Conservation (phyloP, 2,113 vertebrate species). For the Aramus guarauna region DNA sequence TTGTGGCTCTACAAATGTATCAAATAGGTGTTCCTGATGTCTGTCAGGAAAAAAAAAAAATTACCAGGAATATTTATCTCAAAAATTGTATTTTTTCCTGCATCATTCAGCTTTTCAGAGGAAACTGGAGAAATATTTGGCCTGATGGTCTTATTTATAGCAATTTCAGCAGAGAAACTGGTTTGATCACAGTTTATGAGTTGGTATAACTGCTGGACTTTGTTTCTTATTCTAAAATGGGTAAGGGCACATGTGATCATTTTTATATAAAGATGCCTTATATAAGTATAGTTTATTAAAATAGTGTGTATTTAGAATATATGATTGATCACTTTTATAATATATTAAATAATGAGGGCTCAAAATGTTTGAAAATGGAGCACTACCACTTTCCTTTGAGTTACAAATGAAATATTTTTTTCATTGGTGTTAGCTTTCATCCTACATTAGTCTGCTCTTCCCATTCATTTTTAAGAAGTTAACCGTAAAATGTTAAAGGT, state of each 20-base stretch:
- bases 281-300: background rate
- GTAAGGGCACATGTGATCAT: background rate
- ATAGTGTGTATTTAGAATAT: background rate
- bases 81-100: background rate
- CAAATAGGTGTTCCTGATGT: background rate
- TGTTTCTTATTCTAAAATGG: background rate
- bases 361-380: background rate
- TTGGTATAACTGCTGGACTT: background rate
- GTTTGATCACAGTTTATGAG: background rate
- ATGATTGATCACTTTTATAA: background rate
- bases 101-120: background rate
- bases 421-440: background rate
- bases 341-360: background rate
- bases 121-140: background rate
- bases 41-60: background rate
- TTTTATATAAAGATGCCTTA: background rate
- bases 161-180: background rate
- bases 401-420: background rate
- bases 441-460: background rate
- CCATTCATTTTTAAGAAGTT: background rate
- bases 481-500: background rate
- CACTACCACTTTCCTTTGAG: background rate
- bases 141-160: background rate
- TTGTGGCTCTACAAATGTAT: background rate
- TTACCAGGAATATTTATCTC: background rate